Evolutionary conservation across 30 jellyfish, hydroid and myxozoan species (phyloP).

Genomic region (Aurelia coerulea): DNA sequence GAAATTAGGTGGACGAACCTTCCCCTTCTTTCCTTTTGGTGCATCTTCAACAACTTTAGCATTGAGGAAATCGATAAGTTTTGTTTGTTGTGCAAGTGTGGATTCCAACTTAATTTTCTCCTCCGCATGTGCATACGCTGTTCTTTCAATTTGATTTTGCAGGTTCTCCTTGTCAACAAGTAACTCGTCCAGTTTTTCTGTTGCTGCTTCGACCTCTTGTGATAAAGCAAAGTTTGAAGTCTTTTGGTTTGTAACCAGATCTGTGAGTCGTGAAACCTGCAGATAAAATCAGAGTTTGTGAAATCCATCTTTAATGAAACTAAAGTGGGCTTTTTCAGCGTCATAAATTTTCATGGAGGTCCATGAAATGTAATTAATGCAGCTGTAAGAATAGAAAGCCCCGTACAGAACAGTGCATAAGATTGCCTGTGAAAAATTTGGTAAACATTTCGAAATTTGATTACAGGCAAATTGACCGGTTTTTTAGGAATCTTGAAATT

Average conservation of each 20-base stretch:
- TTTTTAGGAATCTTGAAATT: no score
- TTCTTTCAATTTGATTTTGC: slow-evolving; percentile 94
- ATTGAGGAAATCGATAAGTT: slow-evolving; percentile 95
- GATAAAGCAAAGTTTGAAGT: slow-evolving; percentile 94
- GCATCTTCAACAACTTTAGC: slow-evolving; percentile 83
- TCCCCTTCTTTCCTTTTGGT: slow-evolving; percentile 85
- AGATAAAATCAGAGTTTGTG: no score
- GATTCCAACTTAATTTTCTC: slow-evolving; percentile 97
- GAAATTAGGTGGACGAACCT: slow-evolving; percentile 39
- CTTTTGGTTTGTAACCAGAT: slow-evolving; percentile 88
- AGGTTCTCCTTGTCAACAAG: slow-evolving; percentile 84
- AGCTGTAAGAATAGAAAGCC: no score
- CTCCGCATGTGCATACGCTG: slow-evolving; percentile 97
- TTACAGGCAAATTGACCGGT: no score
- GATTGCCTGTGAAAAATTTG: no score
- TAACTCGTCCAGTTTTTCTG: slow-evolving; percentile 79
- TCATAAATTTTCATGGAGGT: no score
- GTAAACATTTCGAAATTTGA: no score
- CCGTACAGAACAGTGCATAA: no score
- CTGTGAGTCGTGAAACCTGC: slow-evolving; percentile 80
- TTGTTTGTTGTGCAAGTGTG: slow-evolving; percentile 97
- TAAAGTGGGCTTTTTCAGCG: no score
- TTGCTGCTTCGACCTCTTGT: slow-evolving; percentile 95
- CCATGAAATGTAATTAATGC: no score
- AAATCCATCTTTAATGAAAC: no score